A percentile compares a stretch with the other conserved stretches of the same genome.
phyloP scores from a whole-genome alignment of 1,140 invertebrate genomes.

The Drosophila leontia region DNA sequence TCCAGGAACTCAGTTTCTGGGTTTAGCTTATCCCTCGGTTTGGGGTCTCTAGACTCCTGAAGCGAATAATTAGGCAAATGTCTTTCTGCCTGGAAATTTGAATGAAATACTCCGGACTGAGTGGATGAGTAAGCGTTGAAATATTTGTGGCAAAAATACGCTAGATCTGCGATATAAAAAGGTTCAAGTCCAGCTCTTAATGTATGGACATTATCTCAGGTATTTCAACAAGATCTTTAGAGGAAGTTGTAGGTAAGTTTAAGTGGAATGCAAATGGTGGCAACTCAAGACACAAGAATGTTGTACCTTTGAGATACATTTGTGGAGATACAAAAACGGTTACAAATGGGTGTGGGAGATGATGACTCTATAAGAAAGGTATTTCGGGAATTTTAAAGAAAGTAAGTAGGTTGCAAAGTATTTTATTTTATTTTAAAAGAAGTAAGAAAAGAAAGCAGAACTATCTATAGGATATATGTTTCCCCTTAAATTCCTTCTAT shows the following conservation, averaged over 20 bases:
- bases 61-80: conserved; percentile 55
- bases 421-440: background rate
- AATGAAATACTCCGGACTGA: conserved; percentile 26
- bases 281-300: conserved; percentile 38
- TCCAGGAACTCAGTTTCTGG: conserved; percentile 60
- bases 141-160: conserved; percentile 48
- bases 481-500: background rate
- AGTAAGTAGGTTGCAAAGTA: background rate
- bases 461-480: background rate
- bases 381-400: conserved; percentile 14
- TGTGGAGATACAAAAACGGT: conserved; percentile 16
- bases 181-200: conserved; percentile 8
- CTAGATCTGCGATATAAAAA: conserved; percentile 40
- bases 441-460: background rate
- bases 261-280: conserved; percentile 35
- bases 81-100: conserved; percentile 32
- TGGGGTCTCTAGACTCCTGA: conserved; percentile 15
- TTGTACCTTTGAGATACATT: conserved; percentile 26
- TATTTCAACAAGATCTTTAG: conserved; percentile 38
- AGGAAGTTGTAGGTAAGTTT: conserved; percentile 30
- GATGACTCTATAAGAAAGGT: conserved; percentile 32
- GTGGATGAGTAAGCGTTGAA: conserved; percentile 34
- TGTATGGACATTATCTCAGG: conserved; percentile 30
- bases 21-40: conserved; percentile 22
- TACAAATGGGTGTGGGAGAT: conserved; percentile 26